Conservation (phyloP, 2,888 invertebrate species). For the Lasioglossum zephyrum region DNA sequence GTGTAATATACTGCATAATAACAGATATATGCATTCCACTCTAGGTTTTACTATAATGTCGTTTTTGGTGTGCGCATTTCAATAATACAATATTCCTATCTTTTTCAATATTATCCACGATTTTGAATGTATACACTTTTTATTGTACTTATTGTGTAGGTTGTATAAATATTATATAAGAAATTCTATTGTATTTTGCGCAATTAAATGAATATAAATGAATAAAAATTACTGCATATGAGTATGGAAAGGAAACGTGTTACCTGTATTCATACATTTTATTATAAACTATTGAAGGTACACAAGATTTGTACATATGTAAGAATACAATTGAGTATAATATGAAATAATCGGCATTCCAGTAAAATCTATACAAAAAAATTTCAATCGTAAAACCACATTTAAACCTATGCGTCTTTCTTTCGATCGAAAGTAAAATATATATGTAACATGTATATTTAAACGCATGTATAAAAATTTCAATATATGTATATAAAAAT, state of each 20-base stretch:
- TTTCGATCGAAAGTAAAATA: conserved; percentile 25
- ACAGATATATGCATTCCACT: conserved; percentile 67
- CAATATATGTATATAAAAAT: conserved; percentile 49
- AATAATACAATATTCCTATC: conserved; percentile 50
- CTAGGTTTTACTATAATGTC: conserved; percentile 58
- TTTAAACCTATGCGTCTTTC: conserved; percentile 30
- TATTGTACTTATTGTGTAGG: conserved; percentile 64
- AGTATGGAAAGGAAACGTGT: conserved; percentile 24
- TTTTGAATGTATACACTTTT: conserved; percentile 44
- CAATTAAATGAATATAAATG: conserved; percentile 67
- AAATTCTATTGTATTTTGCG: conserved; percentile 69
- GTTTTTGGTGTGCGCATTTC: conserved; percentile 52
- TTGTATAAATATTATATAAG: conserved; percentile 62
- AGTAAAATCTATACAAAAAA: conserved; percentile 38
- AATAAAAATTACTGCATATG: conserved; percentile 70
- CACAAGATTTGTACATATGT: conserved; percentile 56
- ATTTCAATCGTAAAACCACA: conserved; percentile 32
- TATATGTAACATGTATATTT: conserved; percentile 27
- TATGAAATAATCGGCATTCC: conserved; percentile 63
- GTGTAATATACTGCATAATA: conserved; percentile 61
- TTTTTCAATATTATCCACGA: conserved; percentile 47
- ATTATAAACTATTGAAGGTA: conserved; percentile 67
- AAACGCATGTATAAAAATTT: conserved; percentile 32
- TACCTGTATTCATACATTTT: conserved; percentile 59
- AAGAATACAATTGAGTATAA: conserved; percentile 56